phyloP scores from a whole-genome alignment of 1,140 invertebrate species.

The Thaumetopoea pityocampa region DNA sequence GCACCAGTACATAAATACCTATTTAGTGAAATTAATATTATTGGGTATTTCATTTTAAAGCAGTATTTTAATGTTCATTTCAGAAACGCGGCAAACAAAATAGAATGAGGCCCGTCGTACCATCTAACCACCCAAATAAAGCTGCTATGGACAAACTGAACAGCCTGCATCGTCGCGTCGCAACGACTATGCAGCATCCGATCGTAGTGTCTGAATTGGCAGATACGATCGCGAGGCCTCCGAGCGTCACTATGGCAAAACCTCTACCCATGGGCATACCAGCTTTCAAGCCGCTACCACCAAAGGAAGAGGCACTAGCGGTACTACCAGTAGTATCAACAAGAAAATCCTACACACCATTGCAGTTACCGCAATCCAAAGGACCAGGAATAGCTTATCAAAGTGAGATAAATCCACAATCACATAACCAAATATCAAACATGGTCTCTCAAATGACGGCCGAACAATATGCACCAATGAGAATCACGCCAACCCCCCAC shows the following conservation, averaged over 20 bases:
- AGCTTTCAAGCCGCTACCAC: conserved; percentile 85
- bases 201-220: conserved; percentile 38
- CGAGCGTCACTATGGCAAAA: conserved; percentile 70
- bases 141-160: conserved; percentile 60
- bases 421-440: conserved; percentile 60
- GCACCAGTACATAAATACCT: too few species aligned
- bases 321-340: conserved; percentile 60
- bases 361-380: conserved; percentile 46
- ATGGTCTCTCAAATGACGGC: conserved; percentile 66
- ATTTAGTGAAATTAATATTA: too few species aligned
- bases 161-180: conserved; percentile 44
- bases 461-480: conserved; percentile 39
- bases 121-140: conserved; percentile 44
- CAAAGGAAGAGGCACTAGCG: conserved; percentile 74
- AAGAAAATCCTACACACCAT: conserved; percentile 48
- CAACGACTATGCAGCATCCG: conserved; percentile 59
- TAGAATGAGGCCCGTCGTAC: conserved; percentile 54
- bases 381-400: conserved; percentile 48
- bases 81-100: conserved; percentile 71
- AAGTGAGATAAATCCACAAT: conserved; percentile 62
- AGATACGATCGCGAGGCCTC: conserved; percentile 29
- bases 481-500: conserved; percentile 56
- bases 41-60: too few species aligned
- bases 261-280: conserved; percentile 78
- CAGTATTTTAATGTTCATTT: too few species aligned